phyloP scores from a whole-genome alignment of 2,113 vertebrate species.

The Condylura cristata region DNA sequence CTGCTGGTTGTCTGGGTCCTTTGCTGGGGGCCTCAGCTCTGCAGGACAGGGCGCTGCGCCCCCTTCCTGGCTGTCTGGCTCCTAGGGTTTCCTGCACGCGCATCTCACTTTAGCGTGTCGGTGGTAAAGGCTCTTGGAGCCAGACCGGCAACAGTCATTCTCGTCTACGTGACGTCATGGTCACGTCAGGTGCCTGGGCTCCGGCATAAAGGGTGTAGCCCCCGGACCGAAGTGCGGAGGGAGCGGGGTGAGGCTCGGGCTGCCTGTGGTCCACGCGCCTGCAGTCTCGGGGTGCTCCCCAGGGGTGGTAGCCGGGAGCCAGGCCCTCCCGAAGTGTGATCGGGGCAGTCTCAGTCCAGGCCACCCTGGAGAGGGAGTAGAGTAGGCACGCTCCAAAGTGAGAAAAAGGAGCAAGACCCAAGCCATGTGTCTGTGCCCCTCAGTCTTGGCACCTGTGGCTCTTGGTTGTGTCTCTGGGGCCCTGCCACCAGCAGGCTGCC shows the following conservation, averaged over 20 bases:
- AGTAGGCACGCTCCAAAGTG: not conserved
- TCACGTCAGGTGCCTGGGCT: not conserved
- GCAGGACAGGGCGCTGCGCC: accelerated
- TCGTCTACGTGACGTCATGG: not conserved
- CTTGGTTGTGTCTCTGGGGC: not conserved
- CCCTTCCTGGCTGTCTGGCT: not conserved
- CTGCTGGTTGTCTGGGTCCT: not conserved
- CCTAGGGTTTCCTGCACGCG: not conserved
- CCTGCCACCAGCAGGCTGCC: not conserved
- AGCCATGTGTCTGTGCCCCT: accelerated
- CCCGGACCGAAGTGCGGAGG: not conserved
- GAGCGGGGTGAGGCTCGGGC: too few species aligned
- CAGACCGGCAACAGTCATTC: not conserved
- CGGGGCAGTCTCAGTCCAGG: too few species aligned
- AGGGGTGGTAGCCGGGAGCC: not conserved
- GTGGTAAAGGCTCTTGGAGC: not conserved
- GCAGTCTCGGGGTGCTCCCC: too few species aligned
- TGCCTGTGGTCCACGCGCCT: not conserved
- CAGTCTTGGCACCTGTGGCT: not conserved
- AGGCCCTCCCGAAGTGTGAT: accelerated
- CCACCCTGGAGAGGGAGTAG: not conserved
- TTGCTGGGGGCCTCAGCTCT: not conserved
- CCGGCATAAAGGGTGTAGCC: not conserved
- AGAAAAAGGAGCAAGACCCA: not conserved
- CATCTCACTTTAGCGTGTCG: not conserved